Evolutionary conservation across 1,140 invertebrate species (phyloP), one percentile per base, ranked within the genome.

Genomic region (Nylanderia fulva): DNA sequence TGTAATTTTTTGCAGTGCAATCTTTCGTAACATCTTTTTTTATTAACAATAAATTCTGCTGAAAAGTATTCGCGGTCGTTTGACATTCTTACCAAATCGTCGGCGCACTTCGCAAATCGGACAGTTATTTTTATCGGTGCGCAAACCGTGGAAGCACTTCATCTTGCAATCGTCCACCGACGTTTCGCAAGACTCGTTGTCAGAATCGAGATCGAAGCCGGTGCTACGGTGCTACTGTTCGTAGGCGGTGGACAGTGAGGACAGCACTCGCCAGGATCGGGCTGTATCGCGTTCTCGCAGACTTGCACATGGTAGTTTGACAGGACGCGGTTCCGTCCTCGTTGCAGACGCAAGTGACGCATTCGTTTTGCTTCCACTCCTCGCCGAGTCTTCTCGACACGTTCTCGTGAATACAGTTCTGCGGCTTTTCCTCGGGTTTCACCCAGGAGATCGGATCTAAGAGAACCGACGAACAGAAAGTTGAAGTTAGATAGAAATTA

Each of bases 261-360:
- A 82, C 94, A 94, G 80, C 94, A 94, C 72, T 94, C 93, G 61
- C 92, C 93, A 7, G 91, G 86, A 15, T 85, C 45, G 1, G 88
- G 63, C 11, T 89, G 88, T 36, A 90, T 77, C 0, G 92, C 74
- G 18, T 91, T 92, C n/a, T 91, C 90, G 72, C 94, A 94, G 90
- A 91, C 74, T 93, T 93, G 86, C 94, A 94, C 93, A 94, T 94
- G 7, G 91, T 88, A 2, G 85, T 85, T 5, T 93, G 92, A 88
- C 94, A 94, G n/a, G 91, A 90, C 3, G 84, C 66, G 27, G 13
- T 54, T 66, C 75, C 91, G 9, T 88, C 91, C 8, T 91, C 86
- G 11, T 93, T 91, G 76, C 94, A 94, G 9, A 85, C 80, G 90
- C 94, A 94, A 74, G 87, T 91, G 8, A 85, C 74, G 80, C 94